Evolutionary conservation across 1,140 invertebrate genomes (phyloP).

Genomic region (Scaptomyza pallida): DNA sequence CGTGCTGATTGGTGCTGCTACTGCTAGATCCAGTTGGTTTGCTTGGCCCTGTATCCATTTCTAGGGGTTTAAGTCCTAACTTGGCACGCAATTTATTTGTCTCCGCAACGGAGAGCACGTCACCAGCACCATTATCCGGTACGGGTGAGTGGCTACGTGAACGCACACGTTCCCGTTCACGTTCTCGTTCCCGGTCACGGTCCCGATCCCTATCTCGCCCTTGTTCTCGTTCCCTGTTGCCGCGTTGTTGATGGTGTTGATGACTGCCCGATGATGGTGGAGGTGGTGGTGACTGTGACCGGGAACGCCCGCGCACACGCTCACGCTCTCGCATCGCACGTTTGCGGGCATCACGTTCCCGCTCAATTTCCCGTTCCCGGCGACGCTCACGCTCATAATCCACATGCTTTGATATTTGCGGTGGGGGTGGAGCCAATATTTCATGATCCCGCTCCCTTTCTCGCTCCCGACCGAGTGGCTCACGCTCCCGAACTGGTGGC

Average conservation of each 20-base stretch:
- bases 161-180: conserved; percentile 24
- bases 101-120: conserved; percentile 93
- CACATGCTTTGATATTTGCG: conserved; percentile 71
- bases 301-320: conserved; percentile 53
- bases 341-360: conserved; percentile 65
- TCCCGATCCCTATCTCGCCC: conserved; percentile 25
- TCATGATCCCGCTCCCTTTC: conserved; percentile 60
- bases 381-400: conserved; percentile 71
- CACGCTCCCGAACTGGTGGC: conserved; percentile 29
- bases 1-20: conserved; percentile 32
- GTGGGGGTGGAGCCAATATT: conserved; percentile 64
- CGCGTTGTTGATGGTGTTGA: conserved; percentile 9
- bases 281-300: conserved; percentile 42
- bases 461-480: conserved; percentile 52
- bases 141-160: conserved; percentile 77
- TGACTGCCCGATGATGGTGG: conserved; percentile 17
- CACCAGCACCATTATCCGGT: conserved; percentile 84
- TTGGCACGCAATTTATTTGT: conserved; percentile 96
- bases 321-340: conserved; percentile 51
- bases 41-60: conserved; percentile 86
- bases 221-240: conserved; percentile 15
- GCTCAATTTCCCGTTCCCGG: conserved; percentile 64
- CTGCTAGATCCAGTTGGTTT: conserved; percentile 44
- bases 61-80: conserved; percentile 96
- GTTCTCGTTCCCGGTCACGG: conserved; percentile 25